phyloP scores from a whole-genome alignment of 2,797 vertebrate species.

The Chromobotia macracanthus region DNA sequence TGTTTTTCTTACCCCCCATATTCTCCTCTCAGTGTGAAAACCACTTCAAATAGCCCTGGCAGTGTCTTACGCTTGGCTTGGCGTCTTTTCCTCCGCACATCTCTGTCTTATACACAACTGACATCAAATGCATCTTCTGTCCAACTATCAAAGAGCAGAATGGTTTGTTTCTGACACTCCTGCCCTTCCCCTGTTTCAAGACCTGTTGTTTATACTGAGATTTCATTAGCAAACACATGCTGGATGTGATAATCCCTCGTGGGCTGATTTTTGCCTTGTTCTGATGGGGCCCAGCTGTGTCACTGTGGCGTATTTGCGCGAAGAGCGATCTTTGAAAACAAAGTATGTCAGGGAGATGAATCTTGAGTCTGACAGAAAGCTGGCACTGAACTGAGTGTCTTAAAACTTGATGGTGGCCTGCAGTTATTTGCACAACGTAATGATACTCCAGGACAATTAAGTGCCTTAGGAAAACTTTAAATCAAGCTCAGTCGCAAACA shows the following conservation, averaged over 20 bases:
- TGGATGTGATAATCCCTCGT: conserved; percentile 72
- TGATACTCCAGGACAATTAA: conserved; percentile 74
- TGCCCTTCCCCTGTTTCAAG: conserved; percentile 70
- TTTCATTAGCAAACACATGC: conserved; percentile 77
- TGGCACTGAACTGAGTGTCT: conserved; percentile 64
- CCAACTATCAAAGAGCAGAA: conserved; percentile 67
- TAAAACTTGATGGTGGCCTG: conserved; percentile 74
- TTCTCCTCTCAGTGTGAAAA: conserved; percentile 64
- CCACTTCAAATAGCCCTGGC: conserved; percentile 69
- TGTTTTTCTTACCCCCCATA: conserved; percentile 66
- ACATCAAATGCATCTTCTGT: conserved; percentile 73
- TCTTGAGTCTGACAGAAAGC: conserved; percentile 71
- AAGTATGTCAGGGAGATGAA: conserved; percentile 75
- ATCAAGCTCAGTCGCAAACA: conserved; percentile 62
- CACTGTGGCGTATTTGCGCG: conserved; percentile 73
- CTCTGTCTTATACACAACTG: conserved; percentile 63
- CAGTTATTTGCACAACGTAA: conserved; percentile 67
- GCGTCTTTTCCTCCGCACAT: conserved; percentile 59
- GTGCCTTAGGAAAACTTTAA: conserved; percentile 73
- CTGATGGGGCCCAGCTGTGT: conserved; percentile 79
- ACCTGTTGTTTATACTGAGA: conserved; percentile 73
- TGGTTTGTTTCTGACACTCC: conserved; percentile 71
- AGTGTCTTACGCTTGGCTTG: conserved; percentile 63
- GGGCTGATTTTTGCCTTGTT: conserved; percentile 70
- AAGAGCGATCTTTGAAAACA: conserved; percentile 76